Evolutionary conservation across 2,113 vertebrate species (phyloP), one percentile per base, ranked within the genome.

Genomic region (Forbesichthys agassizii): DNA sequence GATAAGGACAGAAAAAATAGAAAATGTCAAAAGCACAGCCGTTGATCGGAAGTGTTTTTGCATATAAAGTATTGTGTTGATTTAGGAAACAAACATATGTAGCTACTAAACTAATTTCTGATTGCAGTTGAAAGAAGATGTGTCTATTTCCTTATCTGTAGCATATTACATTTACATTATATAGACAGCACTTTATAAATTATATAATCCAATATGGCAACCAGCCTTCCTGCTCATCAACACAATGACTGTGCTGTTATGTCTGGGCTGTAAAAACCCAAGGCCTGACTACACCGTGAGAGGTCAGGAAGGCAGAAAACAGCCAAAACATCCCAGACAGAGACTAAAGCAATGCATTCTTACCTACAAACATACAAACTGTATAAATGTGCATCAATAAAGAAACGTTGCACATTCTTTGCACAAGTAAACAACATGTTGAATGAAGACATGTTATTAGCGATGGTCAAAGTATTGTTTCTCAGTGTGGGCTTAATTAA

Each of bases 181-280:
- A 27, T 27, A 51, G 3, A 61, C 48, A 33, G n/a, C 46, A 61
- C 1, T 5, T 33, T 5, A 61, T 9, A 14, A 4, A 7, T 2
- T 61, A 4, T 18, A 27, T 20, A 61, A 61, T 61, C 60, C 49
- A 52, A 4, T 14, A 27, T 27, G 27, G 27, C 27, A 27, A 27
- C 27, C 27, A 27, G 27, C 27, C 11, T 18, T 18, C 61, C n/a
- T 18, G 47, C 18, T 48, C 9, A 48, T 63, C 47, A 18, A n/a
- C 27, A 20, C 63, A 20, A 59, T 1, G 73, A n/a, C 47, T 51
- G 5, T 11, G 51, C 64, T 69, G 54, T 54, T 82, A 69, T 69
- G 81, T 75, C 74, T 80, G 42, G 6, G 49, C 48, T 36, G 58
- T 52, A 74, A 80, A 69, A 68, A 61, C 48, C 9, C 46, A 53